Percentiles rank a stretch among this genome's conserved stretches.
These are phyloP conservation scores for Gisinianus flammeolus DNA, from an alignment of 2,888 invertebrate genomes.

Conservation along the genomic window DNA sequence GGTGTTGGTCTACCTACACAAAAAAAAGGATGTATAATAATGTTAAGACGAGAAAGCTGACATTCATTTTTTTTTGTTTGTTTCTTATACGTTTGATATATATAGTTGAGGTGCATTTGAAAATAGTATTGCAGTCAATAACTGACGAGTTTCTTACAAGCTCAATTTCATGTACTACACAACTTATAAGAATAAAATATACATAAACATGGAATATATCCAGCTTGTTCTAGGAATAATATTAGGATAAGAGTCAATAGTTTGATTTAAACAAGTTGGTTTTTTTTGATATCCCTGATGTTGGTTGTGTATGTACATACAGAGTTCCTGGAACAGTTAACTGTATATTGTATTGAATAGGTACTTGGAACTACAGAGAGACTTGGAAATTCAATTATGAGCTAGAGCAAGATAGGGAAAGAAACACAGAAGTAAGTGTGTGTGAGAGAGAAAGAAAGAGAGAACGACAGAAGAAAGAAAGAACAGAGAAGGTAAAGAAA, in stretches of 20 bases:
- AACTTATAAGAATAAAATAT: neutral
- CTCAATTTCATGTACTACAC: too few relatives aligned
- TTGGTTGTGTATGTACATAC: neutral
- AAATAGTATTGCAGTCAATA: too few relatives aligned
- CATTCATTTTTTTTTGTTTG: conserved; percentile 6
- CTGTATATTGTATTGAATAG: too few relatives aligned
- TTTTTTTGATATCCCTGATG: neutral
- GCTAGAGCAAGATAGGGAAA: conserved; percentile 8
- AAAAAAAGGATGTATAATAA: neutral
- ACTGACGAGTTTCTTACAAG: too few relatives aligned
- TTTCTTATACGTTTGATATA: too few relatives aligned
- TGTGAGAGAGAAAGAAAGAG: neutral
- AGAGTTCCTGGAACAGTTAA: too few relatives aligned
- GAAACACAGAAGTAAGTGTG: neutral
- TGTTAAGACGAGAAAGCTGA: conserved; percentile 3
- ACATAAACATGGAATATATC: neutral
- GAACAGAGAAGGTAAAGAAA: neutral
- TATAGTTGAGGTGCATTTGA: neutral
- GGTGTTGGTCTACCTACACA: neutral
- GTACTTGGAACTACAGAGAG: neutral
- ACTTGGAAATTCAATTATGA: conserved; percentile 32
- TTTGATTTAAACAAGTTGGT: neutral
- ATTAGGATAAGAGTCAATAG: neutral
- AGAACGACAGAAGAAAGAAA: neutral
- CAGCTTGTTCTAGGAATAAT: neutral